Percentiles rank a stretch among this genome's conserved stretches.
Evolutionary conservation across 1,140 invertebrate species (phyloP).

Genomic region (Nylanderia fulva): DNA sequence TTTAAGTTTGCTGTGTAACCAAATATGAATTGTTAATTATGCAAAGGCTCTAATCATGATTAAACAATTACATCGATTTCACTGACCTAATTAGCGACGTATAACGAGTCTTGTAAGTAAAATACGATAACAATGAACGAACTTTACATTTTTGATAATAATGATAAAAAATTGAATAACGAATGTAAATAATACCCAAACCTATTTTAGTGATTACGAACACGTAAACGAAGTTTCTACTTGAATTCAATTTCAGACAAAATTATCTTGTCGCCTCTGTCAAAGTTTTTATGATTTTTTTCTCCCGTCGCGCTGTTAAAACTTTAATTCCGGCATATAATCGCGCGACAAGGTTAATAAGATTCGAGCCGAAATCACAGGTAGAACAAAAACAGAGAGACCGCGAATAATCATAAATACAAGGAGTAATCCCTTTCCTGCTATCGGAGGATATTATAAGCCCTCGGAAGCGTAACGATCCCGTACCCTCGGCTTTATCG

Average conservation of each 20-base stretch:
- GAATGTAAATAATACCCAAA: conserved; percentile 17
- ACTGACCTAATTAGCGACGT: conserved; percentile 18
- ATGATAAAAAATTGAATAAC: not conserved
- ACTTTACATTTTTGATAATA: conserved; percentile 4
- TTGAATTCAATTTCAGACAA: conserved; percentile 37
- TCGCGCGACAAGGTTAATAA: conserved; percentile 45
- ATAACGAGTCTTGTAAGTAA: conserved; percentile 3
- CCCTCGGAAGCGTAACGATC: not conserved
- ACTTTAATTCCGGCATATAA: conserved; percentile 40
- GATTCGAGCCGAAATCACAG: not conserved
- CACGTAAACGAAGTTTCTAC: not conserved
- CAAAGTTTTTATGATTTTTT: not conserved
- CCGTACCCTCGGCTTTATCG: conserved; percentile 72
- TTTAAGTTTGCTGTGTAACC: not conserved
- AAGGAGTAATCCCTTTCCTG: conserved; percentile 56
- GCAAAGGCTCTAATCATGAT: conserved; percentile 28
- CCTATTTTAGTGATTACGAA: conserved; percentile 7
- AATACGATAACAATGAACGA: conserved; percentile 1
- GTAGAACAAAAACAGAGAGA: conserved; percentile 29
- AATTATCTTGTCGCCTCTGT: not conserved
- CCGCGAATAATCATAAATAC: conserved; percentile 77
- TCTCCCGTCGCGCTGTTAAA: not conserved
- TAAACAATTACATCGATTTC: conserved; percentile 25
- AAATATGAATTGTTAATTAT: conserved; percentile 24
- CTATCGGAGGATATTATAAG: conserved; percentile 62